Evolutionary conservation across 2,888 invertebrate genomes (phyloP).

Genomic region (Laspeyria flexula): DNA sequence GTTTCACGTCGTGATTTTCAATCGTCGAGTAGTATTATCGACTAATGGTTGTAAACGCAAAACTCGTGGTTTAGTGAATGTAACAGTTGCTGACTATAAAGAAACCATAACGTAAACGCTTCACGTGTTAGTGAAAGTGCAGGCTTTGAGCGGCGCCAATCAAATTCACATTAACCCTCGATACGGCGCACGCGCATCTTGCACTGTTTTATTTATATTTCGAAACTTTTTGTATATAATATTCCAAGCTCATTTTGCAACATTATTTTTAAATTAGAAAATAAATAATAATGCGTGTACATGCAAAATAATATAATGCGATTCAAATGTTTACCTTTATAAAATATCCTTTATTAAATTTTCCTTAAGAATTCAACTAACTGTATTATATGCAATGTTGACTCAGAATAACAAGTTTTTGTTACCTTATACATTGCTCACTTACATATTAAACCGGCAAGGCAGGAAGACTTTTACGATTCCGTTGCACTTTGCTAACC

Average conservation of each 20-base stretch:
- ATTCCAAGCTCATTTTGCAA: background rate
- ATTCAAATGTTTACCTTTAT: background rate
- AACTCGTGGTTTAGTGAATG: constrained; percentile 50
- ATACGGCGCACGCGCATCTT: constrained; percentile 53
- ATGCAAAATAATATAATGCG: too few relatives aligned
- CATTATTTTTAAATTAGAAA: background rate
- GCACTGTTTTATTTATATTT: constrained; percentile 37
- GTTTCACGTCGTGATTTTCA: constrained; percentile 41
- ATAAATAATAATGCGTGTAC: too few relatives aligned
- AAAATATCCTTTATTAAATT: background rate
- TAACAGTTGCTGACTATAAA: constrained; percentile 39
- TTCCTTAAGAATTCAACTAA: constrained; percentile 5
- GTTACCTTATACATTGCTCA: constrained; percentile 1
- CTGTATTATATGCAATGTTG: constrained; percentile 6
- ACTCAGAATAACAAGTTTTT: constrained; percentile 9
- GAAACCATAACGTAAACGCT: constrained; percentile 62
- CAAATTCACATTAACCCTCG: constrained; percentile 73
- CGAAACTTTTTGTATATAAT: constrained; percentile 21
- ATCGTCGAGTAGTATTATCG: constrained; percentile 38
- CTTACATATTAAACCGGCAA: constrained; percentile 2
- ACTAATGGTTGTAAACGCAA: constrained; percentile 37
- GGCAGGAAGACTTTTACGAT: constrained; percentile 18
- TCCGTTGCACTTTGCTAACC: constrained; percentile 20
- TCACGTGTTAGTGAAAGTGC: constrained; percentile 75
- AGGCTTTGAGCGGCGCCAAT: constrained; percentile 68